phyloP scores from a whole-genome alignment of 2,797 vertebrate genomes.

The Peromyscus eremicus region DNA sequence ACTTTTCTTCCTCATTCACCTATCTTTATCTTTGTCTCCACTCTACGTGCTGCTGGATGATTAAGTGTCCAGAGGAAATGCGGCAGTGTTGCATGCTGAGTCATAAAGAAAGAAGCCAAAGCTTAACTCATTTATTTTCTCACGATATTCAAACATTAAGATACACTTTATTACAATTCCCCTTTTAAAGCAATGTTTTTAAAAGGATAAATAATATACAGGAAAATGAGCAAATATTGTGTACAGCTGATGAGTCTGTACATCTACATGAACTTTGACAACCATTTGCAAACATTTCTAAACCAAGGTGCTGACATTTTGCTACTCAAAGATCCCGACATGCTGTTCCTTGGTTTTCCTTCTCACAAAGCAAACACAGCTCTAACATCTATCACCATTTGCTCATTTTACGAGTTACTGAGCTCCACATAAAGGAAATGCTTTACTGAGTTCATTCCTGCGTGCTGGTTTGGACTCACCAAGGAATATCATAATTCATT shows the following conservation, averaged over 20 bases:
- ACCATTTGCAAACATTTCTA: background rate
- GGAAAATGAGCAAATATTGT: background rate
- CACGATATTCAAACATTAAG: background rate
- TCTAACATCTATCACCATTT: background rate
- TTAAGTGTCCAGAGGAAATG: background rate
- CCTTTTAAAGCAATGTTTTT: background rate
- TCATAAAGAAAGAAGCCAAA: background rate
- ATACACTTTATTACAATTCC: background rate
- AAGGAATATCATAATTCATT: background rate
- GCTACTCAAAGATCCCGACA: background rate
- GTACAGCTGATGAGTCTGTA: background rate
- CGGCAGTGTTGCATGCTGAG: no score
- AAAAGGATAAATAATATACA: background rate
- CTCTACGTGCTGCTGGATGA: background rate
- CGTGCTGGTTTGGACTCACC: background rate
- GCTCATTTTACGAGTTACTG: background rate
- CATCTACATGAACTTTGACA: background rate
- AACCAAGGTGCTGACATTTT: background rate
- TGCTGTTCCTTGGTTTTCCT: background rate
- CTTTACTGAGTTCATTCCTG: background rate
- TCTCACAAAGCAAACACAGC: background rate
- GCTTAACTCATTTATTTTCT: background rate
- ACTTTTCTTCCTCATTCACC: background rate
- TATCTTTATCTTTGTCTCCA: background rate
- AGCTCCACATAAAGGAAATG: background rate